A percentile compares a stretch with the other conserved stretches of the same genome.
Conservation (phyloP, 2,888 invertebrate species). For the Saturnia pavonia region DNA sequence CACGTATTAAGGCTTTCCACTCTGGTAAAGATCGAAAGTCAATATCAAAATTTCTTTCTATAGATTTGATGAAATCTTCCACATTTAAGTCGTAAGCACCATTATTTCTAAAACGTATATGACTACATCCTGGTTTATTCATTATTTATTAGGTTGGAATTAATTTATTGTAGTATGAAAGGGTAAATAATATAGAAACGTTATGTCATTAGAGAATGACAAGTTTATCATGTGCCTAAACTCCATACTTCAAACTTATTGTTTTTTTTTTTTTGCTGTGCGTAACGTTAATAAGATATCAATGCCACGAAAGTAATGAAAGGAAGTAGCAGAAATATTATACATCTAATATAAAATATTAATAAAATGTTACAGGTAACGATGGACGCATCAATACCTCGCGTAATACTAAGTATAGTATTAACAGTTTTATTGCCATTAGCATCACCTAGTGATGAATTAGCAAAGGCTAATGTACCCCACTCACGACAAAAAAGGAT, state of each 20-base stretch:
- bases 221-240: neutral
- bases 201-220: slow-evolving; percentile 6
- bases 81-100: slow-evolving; percentile 46
- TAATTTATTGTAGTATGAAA: neutral
- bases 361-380: slow-evolving; percentile 45
- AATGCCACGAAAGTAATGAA: neutral
- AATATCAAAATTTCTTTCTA: slow-evolving; percentile 54
- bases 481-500: slow-evolving; percentile 91
- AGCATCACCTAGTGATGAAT: slow-evolving; percentile 56
- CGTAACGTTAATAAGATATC: neutral
- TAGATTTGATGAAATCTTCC: slow-evolving; percentile 50
- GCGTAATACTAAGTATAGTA: slow-evolving; percentile 72
- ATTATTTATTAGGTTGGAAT: slow-evolving; percentile 22
- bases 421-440: slow-evolving; percentile 70
- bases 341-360: too few relatives aligned
- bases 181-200: neutral
- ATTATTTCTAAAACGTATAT: slow-evolving; percentile 53
- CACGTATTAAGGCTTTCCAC: slow-evolving; percentile 58
- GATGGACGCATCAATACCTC: slow-evolving; percentile 72
- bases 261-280: neutral
- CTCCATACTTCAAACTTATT: neutral
- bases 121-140: slow-evolving; percentile 46
- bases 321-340: neutral
- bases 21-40: slow-evolving; percentile 57
- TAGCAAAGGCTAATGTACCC: slow-evolving; percentile 71